A percentile compares a stretch with the other conserved stretches of the same genome.
These are phyloP conservation scores for Drosophila micromelanica DNA, from an alignment of 1,140 invertebrate genomes.

Conservation along the genomic window DNA sequence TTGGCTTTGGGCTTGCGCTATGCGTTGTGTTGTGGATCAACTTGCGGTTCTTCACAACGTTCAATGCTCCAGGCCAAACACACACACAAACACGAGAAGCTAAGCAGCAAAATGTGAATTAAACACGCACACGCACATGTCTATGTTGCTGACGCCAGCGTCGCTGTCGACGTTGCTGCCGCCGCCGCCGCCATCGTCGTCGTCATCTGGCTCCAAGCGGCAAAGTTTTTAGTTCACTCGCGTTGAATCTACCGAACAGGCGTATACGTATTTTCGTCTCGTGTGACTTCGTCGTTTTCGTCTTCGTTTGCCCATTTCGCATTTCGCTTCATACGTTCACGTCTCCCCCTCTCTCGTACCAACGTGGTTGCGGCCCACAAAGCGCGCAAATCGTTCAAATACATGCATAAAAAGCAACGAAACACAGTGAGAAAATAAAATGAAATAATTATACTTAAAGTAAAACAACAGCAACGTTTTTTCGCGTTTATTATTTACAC, in stretches of 20 bases:
- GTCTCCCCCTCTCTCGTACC: conserved; percentile 2
- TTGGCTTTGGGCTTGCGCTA: conserved; percentile 9
- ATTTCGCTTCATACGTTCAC: conserved; percentile 45
- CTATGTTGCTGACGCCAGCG: conserved; percentile 29
- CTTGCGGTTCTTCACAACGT: conserved; percentile 65
- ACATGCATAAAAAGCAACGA: conserved; percentile 39
- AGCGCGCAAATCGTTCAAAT: conserved; percentile 41
- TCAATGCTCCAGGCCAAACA: conserved; percentile 64
- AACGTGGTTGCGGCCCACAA: conserved; percentile 4
- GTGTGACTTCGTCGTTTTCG: conserved; percentile 39
- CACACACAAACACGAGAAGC: background rate
- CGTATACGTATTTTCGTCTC: conserved; percentile 71
- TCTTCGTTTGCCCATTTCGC: conserved; percentile 41
- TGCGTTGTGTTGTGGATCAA: conserved; percentile 55
- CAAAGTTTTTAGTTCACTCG: conserved; percentile 65
- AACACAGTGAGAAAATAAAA: conserved; percentile 44
- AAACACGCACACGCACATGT: conserved; percentile 24
- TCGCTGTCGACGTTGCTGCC: conserved; percentile 26
- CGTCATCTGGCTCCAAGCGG: conserved; percentile 49
- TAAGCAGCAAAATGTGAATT: conserved; percentile 33
- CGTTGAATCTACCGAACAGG: conserved; percentile 78
- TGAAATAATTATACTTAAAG: conserved; percentile 35
- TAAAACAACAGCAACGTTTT: conserved; percentile 36
- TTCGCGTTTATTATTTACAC: conserved; percentile 11
- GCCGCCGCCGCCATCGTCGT: background rate